phyloP scores from a whole-genome alignment of 2,797 vertebrate genomes.

The Myiothlypis coronata region DNA sequence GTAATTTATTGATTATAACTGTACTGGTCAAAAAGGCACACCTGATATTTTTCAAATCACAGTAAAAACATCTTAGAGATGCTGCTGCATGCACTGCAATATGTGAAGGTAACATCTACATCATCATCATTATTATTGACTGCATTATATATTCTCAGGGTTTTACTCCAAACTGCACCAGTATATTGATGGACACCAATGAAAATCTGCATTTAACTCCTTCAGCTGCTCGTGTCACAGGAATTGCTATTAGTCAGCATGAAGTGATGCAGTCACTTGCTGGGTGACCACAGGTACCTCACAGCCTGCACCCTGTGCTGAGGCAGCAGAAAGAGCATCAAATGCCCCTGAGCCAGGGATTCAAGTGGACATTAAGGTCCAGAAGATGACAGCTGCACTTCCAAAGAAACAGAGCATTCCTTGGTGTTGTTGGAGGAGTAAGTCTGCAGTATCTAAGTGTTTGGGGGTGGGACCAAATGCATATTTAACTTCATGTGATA shows the following conservation, averaged over 20 bases:
- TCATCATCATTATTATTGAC: not conserved
- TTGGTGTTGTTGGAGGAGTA: not conserved
- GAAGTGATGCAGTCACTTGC: not conserved
- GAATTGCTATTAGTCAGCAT: not conserved
- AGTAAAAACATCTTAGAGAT: not conserved
- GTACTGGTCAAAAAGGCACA: not conserved
- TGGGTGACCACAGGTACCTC: not conserved
- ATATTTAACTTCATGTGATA: not conserved
- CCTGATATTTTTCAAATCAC: not conserved
- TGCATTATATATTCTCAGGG: not conserved
- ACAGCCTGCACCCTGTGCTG: not conserved
- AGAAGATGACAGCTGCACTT: not conserved
- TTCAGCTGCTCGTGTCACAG: not conserved
- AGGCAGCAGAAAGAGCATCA: not conserved
- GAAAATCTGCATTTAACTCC: not conserved
- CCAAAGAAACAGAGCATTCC: not conserved
- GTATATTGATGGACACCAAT: not conserved
- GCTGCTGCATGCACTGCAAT: not conserved
- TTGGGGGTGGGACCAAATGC: not conserved
- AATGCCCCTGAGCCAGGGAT: not conserved
- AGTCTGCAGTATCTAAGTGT: accelerated
- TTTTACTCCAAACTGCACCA: not conserved
- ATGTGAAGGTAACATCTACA: not conserved
- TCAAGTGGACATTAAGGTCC: not conserved
- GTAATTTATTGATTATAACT: not conserved